phyloP scores from a whole-genome alignment of 2,113 vertebrate species.

The Crotalus tigris region DNA sequence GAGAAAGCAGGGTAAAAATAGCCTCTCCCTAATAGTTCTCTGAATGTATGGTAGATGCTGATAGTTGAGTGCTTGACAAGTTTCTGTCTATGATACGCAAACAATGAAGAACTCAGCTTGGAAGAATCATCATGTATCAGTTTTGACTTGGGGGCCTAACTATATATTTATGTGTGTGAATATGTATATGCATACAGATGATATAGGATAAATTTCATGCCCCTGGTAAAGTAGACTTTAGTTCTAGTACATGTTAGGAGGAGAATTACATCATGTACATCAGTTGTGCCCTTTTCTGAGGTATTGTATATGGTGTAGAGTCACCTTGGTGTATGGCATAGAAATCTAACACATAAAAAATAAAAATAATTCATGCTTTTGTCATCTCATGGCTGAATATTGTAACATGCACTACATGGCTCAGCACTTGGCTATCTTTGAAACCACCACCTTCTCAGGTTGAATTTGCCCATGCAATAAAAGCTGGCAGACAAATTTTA shows the following conservation, averaged over 20 bases:
- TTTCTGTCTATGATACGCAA: not conserved
- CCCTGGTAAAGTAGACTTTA: not conserved
- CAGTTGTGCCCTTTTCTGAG: not conserved
- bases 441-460: not conserved
- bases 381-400: not conserved
- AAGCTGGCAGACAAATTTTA: not conserved
- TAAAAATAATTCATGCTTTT: not conserved
- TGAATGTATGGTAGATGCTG: not conserved
- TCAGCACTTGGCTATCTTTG: not conserved
- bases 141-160: not conserved
- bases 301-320: not conserved
- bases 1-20: not conserved
- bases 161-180: not conserved
- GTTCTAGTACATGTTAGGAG: not conserved
- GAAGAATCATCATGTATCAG: not conserved
- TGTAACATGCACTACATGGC: not conserved
- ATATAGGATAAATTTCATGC: not conserved
- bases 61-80: not conserved
- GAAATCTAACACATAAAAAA: not conserved
- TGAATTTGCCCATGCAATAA: not conserved
- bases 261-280: not conserved
- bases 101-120: not conserved
- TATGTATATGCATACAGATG: not conserved
- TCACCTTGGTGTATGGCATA: not conserved
- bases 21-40: not conserved